Base-by-base conservation (phyloP, 2,113 vertebrate species). In the Cyprinus carpio region DNA sequence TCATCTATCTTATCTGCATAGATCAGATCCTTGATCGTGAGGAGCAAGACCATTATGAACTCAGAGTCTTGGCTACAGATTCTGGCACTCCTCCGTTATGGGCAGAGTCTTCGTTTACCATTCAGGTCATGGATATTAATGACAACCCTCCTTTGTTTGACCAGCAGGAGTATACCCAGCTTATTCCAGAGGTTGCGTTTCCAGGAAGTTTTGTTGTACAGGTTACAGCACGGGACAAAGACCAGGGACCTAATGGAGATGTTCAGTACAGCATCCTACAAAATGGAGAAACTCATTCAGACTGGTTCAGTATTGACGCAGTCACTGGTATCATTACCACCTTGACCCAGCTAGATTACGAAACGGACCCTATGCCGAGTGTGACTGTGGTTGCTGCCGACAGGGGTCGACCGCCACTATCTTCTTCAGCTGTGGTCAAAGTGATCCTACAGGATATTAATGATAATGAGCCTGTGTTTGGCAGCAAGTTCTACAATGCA, bases 1-100 rank as follows among this genome's bases (percentile, higher is more conserved):
- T 97, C 87, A 96, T 97, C 87, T 97, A 97, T 89, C 92, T 97
- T 58, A 96, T 97, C 37, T 97, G 96, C 0, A 95, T 97, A 87
- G 96, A 97, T 87, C 92, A 96, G 37, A 93, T 94, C 34, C 92
- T 97, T 64, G 96, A 97, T 84, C 92, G 96, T 1, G 96, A 97
- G 76, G 95, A 96, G 80, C 91, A 93, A 71, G 96, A 97, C 85
- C 94, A 93, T 51, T 97, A 97, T 1, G 94, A 96, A 84, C 86
- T 97, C 74, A 89, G 95, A 4, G 96, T 97, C n/a, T 96, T 95
- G 1, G 96, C 96, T 1, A 97, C 96, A 0, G 96, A 97, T 89
- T 94, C 96, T 0, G 96, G 96, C 43, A 94, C 95, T 0, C 96
- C 96, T 1, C 96, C 96, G 0, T 93, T 97, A 20, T 88, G 95